phyloP scores from a whole-genome alignment of 2,888 invertebrate genomes.

The Drosophila falleni region DNA sequence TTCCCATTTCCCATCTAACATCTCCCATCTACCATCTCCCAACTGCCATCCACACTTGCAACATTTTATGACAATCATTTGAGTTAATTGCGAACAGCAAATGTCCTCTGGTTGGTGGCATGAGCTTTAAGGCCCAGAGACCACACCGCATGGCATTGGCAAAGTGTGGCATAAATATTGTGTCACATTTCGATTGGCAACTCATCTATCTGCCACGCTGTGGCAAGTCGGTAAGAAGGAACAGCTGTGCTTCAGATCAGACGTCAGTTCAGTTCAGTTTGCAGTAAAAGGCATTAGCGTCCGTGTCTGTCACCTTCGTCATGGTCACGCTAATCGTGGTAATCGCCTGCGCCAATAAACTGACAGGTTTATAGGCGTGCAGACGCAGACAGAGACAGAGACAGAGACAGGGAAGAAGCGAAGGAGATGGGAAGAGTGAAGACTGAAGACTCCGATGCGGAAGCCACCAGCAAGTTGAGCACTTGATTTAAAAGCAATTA shows the following conservation, averaged over 20 bases:
- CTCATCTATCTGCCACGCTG: conserved; percentile 64
- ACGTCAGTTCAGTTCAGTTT: conserved; percentile 10
- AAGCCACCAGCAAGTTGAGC: conserved; percentile 57
- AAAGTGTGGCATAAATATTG: conserved; percentile 78
- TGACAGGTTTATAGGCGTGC: conserved; percentile 77
- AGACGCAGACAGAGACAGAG: conserved; percentile 45
- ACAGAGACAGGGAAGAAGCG: background rate
- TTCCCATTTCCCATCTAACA: background rate
- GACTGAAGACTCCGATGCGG: conserved; percentile 39
- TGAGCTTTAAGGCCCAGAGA: conserved; percentile 25
- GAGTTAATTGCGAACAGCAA: conserved; percentile 75
- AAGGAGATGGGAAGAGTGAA: conserved; percentile 1
- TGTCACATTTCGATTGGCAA: conserved; percentile 72
- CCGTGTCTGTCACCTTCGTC: conserved; percentile 81
- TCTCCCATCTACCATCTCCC: background rate
- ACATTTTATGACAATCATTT: conserved; percentile 80
- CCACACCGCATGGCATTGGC: conserved; percentile 60
- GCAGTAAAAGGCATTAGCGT: conserved; percentile 79
- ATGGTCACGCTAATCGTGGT: conserved; percentile 81
- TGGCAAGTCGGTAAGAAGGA: background rate
- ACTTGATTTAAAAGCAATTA: conserved; percentile 80
- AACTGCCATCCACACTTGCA: conserved; percentile 54
- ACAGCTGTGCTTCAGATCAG: conserved; percentile 30
- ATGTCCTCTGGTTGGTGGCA: conserved; percentile 27
- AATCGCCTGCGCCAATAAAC: conserved; percentile 80